Evolutionary conservation across 1,140 invertebrate genomes (phyloP).

Genomic region (Charaxes varanes): DNA sequence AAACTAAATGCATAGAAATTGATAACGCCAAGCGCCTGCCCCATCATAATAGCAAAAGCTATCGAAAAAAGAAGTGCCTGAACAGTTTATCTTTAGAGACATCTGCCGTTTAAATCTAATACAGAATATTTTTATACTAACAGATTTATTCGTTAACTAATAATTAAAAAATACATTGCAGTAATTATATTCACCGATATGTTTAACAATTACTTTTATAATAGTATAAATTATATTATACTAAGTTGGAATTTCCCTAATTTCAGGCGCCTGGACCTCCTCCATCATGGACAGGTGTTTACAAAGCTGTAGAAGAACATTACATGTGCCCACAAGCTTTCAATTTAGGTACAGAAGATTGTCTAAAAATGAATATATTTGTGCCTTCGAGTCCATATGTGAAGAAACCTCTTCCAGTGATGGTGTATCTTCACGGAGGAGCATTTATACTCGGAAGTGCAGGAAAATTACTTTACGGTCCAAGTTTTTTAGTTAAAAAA

Average conservation of each 20-base stretch:
- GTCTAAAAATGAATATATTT: slow-evolving; percentile 56
- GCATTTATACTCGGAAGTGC: slow-evolving; percentile 76
- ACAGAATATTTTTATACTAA: too few species aligned
- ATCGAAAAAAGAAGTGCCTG: too few species aligned
- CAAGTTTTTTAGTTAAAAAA: slow-evolving; percentile 79
- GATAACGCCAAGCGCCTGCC: too few species aligned
- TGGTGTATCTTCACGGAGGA: slow-evolving; percentile 81
- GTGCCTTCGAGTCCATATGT: slow-evolving; percentile 34
- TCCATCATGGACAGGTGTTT: slow-evolving; percentile 48
- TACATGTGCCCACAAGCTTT: slow-evolving; percentile 40
- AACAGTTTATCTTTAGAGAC: too few species aligned
- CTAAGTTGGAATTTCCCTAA: not conserved
- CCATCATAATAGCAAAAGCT: too few species aligned
- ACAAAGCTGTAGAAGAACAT: slow-evolving; percentile 43
- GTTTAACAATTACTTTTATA: too few species aligned
- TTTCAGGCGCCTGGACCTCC: slow-evolving; percentile 55
- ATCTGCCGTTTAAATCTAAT: too few species aligned
- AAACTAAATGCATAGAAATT: too few species aligned
- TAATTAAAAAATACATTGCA: too few species aligned
- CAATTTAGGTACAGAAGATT: slow-evolving; percentile 49
- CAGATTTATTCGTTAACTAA: too few species aligned
- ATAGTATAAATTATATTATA: too few species aligned
- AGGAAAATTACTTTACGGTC: slow-evolving; percentile 70
- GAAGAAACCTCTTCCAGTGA: slow-evolving; percentile 68
- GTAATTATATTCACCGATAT: too few species aligned